These are phyloP conservation scores for Hermetia illucens DNA, from an alignment of 1,140 invertebrate genomes.

Conservation along the genomic window DNA sequence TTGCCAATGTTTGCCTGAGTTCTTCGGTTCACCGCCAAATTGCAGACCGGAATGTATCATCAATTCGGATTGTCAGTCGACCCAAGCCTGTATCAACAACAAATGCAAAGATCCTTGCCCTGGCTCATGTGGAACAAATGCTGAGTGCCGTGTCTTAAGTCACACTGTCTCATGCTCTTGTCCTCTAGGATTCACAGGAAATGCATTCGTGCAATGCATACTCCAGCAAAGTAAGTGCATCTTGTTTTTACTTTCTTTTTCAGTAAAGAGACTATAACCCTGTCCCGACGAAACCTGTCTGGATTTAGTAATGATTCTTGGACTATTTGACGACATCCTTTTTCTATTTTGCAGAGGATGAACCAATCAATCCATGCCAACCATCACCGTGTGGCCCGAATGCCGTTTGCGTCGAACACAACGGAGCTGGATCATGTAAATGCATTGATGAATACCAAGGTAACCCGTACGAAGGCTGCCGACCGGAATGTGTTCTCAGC, in stretches of 20 bases:
- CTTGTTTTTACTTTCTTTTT: background rate
- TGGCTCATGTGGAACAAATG: slow-evolving; percentile 57
- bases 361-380: slow-evolving; percentile 38
- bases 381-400: slow-evolving; percentile 56
- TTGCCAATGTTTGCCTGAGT: slow-evolving; percentile 50
- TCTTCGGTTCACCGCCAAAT: slow-evolving; percentile 56
- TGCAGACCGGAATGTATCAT: slow-evolving; percentile 59
- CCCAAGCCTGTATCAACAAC: slow-evolving; percentile 54
- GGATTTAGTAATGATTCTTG: background rate
- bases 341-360: slow-evolving; percentile 20
- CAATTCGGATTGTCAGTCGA: slow-evolving; percentile 53
- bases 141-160: slow-evolving; percentile 54
- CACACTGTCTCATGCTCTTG: slow-evolving; percentile 63
- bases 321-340: slow-evolving; percentile 66
- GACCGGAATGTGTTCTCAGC: slow-evolving; percentile 60
- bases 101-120: slow-evolving; percentile 55
- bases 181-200: slow-evolving; percentile 48
- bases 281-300: background rate
- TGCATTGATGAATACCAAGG: slow-evolving; percentile 55
- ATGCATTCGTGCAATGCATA: slow-evolving; percentile 52
- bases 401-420: slow-evolving; percentile 49
- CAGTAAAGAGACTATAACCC: background rate
- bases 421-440: slow-evolving; percentile 47
- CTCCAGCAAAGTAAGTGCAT: slow-evolving; percentile 40
- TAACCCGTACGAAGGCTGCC: slow-evolving; percentile 57